Evolutionary conservation across 2,888 invertebrate species (phyloP), one percentile per base, ranked within the genome.

Genomic region (Drosophila kambysellisi): DNA sequence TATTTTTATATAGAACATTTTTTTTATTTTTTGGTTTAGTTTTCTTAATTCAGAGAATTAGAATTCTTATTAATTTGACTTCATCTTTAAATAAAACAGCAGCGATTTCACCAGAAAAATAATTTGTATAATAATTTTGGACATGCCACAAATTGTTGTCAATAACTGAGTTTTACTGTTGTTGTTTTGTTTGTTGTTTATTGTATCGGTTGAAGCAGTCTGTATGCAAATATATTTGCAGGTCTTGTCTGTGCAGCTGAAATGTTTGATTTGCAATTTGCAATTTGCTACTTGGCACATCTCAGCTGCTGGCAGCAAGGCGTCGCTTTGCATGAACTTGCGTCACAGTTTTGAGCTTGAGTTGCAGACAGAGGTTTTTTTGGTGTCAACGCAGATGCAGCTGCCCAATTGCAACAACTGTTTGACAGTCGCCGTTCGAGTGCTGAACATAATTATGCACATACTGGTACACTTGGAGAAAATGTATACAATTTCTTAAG

Each of bases 391-490:
- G 25, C 52, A 69, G 74, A 68, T 63, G 79, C 76, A 69, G 76
- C 69, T 76, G 76, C 64, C 48, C 12, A 20, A 9, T 15, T 58
- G 74, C 35, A 32, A 59, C 43, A 74, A 75, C 66, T 71, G 61
- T 80, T 76, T 78, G 76, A 76, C 79, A 82, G 82, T 64, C 52
- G 76, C 70, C 57, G 70, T 66, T 68, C 61, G 64, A 66, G 43
- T 67, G 64, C 60, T 39, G 75, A 74, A 63, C 82, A 85, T 87
- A 89, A 88, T 85, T 86, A 88, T 87, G 73, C 82, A 81, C 74
- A 80, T 51, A 60, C 39, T 43, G 65, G 54, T 53, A 56, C 56
- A 56, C 56, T 30, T 11, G 8, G 1, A 12, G 56, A 56, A 56
- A 56, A n/a, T n/a, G 2, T 29, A 1, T 11, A 17, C 1, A 11